Conservation (phyloP, 2,797 vertebrate species). For the Anas acuta region DNA sequence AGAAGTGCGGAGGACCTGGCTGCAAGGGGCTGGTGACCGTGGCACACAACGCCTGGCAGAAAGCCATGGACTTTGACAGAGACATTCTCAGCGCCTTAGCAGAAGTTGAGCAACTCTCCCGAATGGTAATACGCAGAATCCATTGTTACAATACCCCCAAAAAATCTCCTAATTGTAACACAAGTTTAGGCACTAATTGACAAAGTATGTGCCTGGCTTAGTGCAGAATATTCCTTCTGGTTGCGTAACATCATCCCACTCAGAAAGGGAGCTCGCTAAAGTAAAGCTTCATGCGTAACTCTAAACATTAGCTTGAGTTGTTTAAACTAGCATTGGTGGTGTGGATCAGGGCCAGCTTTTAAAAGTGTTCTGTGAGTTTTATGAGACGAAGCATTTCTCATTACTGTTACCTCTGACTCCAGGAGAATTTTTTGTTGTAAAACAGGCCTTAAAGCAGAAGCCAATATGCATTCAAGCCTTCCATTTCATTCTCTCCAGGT, state of each 20-base stretch:
- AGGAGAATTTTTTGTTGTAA: background rate
- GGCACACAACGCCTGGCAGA: constrained; percentile 85
- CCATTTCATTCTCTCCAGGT: constrained; percentile 79
- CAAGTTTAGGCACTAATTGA: background rate
- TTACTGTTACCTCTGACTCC: background rate
- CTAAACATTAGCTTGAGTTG: constrained; percentile 22
- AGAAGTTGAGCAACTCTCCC: constrained; percentile 94
- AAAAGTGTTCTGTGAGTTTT: constrained; percentile 21
- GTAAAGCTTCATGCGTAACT: background rate
- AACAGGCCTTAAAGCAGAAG: background rate
- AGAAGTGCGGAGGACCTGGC: constrained; percentile 87
- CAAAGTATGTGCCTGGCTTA: constrained; percentile 15
- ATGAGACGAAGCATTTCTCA: background rate
- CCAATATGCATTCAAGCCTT: background rate
- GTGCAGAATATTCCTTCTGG: background rate
- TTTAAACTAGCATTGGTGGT: constrained; percentile 48
- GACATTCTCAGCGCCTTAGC: constrained; percentile 89
- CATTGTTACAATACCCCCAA: background rate
- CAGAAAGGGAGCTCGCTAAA: background rate
- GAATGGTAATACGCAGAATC: constrained; percentile 83
- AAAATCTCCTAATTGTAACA: background rate
- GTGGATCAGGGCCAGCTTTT: constrained; percentile 27
- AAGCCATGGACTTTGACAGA: constrained; percentile 87
- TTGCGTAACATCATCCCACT: background rate
- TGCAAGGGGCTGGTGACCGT: constrained; percentile 85